Conservation (phyloP, 2,113 vertebrate genomes). For the Sarotherodon lohbergeri region DNA sequence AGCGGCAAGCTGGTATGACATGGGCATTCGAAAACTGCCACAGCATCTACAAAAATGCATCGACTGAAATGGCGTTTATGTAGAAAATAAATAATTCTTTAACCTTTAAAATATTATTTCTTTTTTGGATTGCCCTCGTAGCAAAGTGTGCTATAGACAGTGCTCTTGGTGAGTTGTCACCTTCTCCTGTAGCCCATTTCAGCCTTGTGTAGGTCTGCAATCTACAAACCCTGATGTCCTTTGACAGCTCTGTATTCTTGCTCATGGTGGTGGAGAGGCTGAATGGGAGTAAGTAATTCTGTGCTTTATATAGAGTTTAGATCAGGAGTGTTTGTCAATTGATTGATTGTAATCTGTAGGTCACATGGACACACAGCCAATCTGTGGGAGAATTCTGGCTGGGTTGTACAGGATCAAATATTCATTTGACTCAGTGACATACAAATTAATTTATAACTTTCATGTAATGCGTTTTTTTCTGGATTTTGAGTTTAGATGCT, state of each 20-base stretch:
- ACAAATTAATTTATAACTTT: neutral
- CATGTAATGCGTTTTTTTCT: neutral
- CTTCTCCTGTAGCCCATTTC: neutral
- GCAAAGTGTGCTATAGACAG: neutral
- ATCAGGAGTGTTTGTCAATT: neutral
- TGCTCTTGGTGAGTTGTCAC: neutral
- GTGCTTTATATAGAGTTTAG: neutral
- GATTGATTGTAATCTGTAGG: neutral
- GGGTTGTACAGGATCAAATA: neutral
- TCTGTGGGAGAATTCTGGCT: neutral
- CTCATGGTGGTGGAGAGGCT: neutral
- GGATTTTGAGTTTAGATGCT: neutral
- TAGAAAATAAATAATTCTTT: neutral
- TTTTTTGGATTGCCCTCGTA: neutral
- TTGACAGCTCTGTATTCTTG: neutral
- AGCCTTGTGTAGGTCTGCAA: neutral
- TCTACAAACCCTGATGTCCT: neutral
- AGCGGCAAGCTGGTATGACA: fast-evolving
- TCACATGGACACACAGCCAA: neutral
- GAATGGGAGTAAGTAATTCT: neutral
- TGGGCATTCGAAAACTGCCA: neutral
- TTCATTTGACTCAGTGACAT: neutral
- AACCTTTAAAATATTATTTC: neutral
- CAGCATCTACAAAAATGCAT: neutral
- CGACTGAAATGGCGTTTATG: neutral